phyloP scores from a whole-genome alignment of 2,797 vertebrate species.

The Paramormyrops hopkinsi region DNA sequence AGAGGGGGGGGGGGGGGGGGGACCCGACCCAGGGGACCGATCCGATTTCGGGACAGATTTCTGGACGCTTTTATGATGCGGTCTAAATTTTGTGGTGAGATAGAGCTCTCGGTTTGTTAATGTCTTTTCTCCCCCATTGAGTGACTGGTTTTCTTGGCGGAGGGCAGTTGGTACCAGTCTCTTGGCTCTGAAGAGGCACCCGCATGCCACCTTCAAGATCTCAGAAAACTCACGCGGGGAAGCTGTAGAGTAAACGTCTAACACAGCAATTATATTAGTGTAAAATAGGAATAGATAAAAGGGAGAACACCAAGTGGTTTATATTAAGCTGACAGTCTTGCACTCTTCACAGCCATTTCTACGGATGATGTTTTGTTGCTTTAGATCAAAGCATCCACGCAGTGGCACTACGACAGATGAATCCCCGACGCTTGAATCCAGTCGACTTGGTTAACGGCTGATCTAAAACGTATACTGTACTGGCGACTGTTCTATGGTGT shows the following conservation, averaged over 20 bases:
- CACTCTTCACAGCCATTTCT: neutral
- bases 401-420: neutral
- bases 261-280: neutral
- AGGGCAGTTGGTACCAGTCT: neutral
- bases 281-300: neutral
- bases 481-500: neutral
- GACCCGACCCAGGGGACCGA: neutral
- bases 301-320: neutral
- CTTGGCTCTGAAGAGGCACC: neutral
- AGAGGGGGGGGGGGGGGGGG: neutral
- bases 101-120: neutral
- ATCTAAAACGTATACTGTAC: neutral
- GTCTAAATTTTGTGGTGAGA: constrained; percentile 11
- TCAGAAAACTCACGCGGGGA: neutral
- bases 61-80: constrained; percentile 28
- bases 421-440: neutral
- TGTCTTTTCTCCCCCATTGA: neutral
- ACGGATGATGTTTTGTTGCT: neutral
- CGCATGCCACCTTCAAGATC: neutral
- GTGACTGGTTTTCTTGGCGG: neutral
- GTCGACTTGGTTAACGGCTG: neutral
- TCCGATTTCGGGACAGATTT: neutral
- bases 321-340: neutral
- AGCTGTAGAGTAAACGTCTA: neutral
- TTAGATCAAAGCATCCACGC: neutral